These are phyloP conservation scores for Gymnogyps californianus DNA, from an alignment of 2,113 vertebrate genomes.

Conservation along the genomic window DNA sequence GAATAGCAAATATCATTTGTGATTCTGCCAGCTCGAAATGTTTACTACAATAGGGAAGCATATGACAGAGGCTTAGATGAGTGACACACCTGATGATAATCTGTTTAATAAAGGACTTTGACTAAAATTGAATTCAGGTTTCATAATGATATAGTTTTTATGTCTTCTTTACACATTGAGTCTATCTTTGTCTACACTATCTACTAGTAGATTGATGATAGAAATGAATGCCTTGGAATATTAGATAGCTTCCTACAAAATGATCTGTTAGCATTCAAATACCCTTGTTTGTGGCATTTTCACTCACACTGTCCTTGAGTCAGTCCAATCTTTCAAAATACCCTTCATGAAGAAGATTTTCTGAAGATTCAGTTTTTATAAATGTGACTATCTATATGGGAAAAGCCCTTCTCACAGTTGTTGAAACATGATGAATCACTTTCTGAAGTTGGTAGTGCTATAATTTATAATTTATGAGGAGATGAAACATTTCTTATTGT, in stretches of 20 bases:
- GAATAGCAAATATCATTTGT: neutral
- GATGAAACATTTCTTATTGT: neutral
- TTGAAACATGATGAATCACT: neutral
- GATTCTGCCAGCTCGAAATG: neutral
- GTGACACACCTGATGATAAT: constrained; percentile 31
- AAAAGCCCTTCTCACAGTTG: neutral
- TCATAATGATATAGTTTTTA: constrained; percentile 15
- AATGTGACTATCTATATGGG: neutral
- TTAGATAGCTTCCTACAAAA: neutral
- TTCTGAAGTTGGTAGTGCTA: neutral
- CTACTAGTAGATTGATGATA: neutral
- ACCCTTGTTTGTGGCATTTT: neutral
- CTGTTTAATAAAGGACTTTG: constrained; percentile 49
- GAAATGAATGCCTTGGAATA: constrained; percentile 23
- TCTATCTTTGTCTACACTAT: neutral
- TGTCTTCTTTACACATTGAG: neutral
- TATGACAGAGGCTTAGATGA: neutral
- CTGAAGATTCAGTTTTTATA: neutral
- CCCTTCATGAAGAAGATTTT: neutral
- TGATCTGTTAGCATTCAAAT: neutral
- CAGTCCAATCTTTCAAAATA: neutral
- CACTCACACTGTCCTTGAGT: neutral
- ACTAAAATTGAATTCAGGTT: constrained; percentile 28
- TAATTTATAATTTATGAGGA: neutral
- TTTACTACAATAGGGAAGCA: neutral